phyloP scores from a whole-genome alignment of 1,140 invertebrate genomes.

The Caenorhabditis briggsae region DNA sequence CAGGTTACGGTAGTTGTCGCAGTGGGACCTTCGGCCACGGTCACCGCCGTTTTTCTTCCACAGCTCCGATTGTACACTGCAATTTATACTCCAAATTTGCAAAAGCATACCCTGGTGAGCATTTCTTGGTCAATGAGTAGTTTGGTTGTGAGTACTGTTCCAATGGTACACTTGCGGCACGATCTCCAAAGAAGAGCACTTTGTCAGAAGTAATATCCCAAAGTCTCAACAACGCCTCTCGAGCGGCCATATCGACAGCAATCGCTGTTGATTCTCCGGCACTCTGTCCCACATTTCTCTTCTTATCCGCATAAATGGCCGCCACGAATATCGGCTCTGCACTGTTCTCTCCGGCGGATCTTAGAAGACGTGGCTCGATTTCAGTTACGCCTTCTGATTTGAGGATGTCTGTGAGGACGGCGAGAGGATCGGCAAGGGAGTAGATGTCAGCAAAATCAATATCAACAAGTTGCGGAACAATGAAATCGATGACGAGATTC shows the following conservation, averaged over 20 bases:
- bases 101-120: conserved; percentile 28
- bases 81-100: too few species aligned
- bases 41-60: too few species aligned
- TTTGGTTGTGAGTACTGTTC: conserved; percentile 32
- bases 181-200: conserved; percentile 60
- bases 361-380: conserved; percentile 70
- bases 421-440: conserved; percentile 71
- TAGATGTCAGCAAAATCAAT: conserved; percentile 70
- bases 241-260: conserved; percentile 74
- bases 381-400: conserved; percentile 60
- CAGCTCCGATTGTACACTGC: too few species aligned
- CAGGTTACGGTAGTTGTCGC: too few species aligned
- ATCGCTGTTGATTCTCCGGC: conserved; percentile 72
- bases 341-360: conserved; percentile 67
- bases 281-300: conserved; percentile 69
- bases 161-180: conserved; percentile 33
- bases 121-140: conserved; percentile 48
- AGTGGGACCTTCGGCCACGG: too few species aligned
- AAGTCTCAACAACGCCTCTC: conserved; percentile 69
- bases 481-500: conserved; percentile 63
- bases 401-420: conserved; percentile 70
- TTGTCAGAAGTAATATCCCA: conserved; percentile 70
- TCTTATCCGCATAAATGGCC: conserved; percentile 72
- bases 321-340: conserved; percentile 74
- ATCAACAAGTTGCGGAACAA: conserved; percentile 65